Evolutionary conservation across 2,797 vertebrate species (phyloP), one percentile per base, ranked within the genome.

Genomic region (Pseudochromis fuscus): DNA sequence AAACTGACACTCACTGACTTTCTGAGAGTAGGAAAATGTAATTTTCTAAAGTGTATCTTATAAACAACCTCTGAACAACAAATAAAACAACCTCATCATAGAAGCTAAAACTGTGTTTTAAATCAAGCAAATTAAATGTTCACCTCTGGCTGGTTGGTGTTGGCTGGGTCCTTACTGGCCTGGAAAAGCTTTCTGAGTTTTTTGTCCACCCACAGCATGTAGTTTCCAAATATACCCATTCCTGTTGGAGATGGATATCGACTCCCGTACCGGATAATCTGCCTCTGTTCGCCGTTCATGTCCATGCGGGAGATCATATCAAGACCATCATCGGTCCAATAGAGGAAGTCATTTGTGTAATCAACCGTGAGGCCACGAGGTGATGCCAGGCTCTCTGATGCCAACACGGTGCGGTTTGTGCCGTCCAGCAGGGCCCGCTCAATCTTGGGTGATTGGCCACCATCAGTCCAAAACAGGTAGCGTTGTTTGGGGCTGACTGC

Each of bases 201-300:
- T 58, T 94, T 92, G 85, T 98, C 97, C 49, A 97, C 96, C 97
- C 97, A 98, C 82, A 98, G 93, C 89, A 98, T 96, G 62, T 92
- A 90, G 89, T 95, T 92, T 69, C 93, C 95, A 53, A 97, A 96
- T 77, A 98, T 73, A 23, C 95, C 93, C 84, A 98, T 90, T 51
- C 96, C 95, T 64, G 91, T 94, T 0, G 97, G 97, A 61, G 96
- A 94, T 2, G 97, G 97, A 81, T 96, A 96, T 8, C 95, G 95
- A 79, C 95, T 97, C 13, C 97, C 97, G 0, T 95, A 96, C 9
- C 95, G 95, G 38, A 98, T 84, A 38, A 97, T 94, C 91, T 96
- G 90, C 51, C 94, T 91, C 52, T 95, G 93, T 28, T 93, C 92
- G 18, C 96, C 96, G 11, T 96, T 91, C 0, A 83, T 25, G 5